These are phyloP conservation scores for Anthoscopus minutus DNA, from an alignment of 2,113 vertebrate species.

Conservation along the genomic window DNA sequence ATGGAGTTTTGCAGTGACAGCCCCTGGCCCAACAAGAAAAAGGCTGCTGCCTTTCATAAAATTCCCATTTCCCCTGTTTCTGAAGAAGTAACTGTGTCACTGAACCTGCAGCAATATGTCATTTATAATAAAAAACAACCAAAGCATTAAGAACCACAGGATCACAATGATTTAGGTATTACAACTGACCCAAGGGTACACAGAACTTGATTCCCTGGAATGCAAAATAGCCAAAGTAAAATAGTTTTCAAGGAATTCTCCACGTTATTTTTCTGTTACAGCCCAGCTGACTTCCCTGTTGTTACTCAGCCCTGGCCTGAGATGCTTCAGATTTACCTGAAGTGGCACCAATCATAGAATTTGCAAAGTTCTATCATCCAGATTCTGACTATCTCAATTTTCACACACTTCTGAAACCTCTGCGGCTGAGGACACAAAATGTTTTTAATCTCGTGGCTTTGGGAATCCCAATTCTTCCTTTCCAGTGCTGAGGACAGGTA, in stretches of 20 bases:
- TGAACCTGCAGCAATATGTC: not conserved
- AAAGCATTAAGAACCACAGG: not conserved
- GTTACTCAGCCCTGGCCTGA: not conserved
- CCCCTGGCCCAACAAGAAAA: not conserved
- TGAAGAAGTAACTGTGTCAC: not conserved
- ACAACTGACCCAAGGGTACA: not conserved
- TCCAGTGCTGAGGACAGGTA: not conserved
- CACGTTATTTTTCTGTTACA: not conserved
- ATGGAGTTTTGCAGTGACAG: not conserved
- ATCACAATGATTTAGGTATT: not conserved
- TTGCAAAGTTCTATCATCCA: not conserved
- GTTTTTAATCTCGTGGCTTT: not conserved
- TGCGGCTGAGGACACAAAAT: not conserved
- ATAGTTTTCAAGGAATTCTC: not conserved
- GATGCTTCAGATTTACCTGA: not conserved
- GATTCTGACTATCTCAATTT: not conserved
- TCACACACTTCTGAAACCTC: not conserved
- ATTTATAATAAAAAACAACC: not conserved
- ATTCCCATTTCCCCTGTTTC: not conserved
- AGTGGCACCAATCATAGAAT: not conserved
- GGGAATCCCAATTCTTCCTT: not conserved
- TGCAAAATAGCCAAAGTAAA: not conserved
- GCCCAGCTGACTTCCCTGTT: not conserved
- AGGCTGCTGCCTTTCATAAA: not conserved
- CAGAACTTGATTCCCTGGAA: not conserved